phyloP scores from a whole-genome alignment of 2,113 vertebrate genomes.

The Zonotrichia leucophrys region DNA sequence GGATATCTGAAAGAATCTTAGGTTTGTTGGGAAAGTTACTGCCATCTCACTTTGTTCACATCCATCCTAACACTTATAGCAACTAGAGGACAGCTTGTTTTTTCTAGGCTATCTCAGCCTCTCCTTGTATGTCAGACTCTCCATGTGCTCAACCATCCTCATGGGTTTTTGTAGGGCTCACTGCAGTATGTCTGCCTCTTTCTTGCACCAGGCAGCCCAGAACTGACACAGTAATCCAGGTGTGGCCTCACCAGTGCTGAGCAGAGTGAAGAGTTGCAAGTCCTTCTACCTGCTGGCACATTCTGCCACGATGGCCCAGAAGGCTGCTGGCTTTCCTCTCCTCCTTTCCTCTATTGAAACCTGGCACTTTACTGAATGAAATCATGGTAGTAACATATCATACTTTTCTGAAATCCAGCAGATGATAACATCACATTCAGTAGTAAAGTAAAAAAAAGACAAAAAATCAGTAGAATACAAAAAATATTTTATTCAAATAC shows the following conservation, averaged over 20 bases:
- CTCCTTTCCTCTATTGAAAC: not conserved
- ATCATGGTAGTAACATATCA: not conserved
- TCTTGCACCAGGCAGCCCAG: not conserved
- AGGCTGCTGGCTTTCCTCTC: not conserved
- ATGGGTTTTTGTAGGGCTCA: not conserved
- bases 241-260: not conserved
- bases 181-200: not conserved
- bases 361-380: not conserved
- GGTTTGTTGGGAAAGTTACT: not conserved
- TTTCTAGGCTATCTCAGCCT: not conserved
- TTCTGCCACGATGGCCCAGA: not conserved
- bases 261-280: not conserved
- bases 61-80: not conserved
- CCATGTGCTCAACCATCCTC: not conserved
- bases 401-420: not conserved
- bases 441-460: not conserved
- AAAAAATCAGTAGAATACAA: not conserved
- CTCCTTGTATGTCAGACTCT: not conserved
- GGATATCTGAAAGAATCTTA: not conserved
- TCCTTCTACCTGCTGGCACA: not conserved
- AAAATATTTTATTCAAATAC: constrained; percentile 12
- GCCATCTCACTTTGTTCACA: not conserved
- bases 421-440: not conserved
- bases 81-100: not conserved
- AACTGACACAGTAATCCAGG: not conserved